Percentiles rank a stretch among this genome's conserved stretches.
Conservation (phyloP, 2,888 invertebrate genomes). For the Bimastos eiseni region DNA sequence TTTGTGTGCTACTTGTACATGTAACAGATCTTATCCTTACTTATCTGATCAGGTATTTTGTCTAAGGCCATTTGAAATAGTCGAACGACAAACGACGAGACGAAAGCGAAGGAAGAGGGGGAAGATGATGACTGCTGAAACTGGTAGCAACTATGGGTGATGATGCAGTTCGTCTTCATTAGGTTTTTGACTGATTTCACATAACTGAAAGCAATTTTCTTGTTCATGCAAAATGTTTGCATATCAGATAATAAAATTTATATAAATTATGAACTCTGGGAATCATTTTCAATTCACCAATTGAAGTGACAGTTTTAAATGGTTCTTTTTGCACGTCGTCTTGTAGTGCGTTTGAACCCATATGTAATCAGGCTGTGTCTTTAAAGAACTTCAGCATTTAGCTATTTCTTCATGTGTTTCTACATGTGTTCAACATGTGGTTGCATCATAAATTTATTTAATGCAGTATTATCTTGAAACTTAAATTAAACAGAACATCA, state of each 20-base stretch:
- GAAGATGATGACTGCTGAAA: conserved; percentile 29
- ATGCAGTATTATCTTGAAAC: neutral
- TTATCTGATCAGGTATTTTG: conserved; percentile 53
- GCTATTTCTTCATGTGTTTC: too few species aligned
- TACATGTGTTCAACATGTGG: neutral
- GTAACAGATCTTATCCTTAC: neutral
- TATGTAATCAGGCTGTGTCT: neutral
- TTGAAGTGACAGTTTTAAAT: neutral
- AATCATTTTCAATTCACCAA: neutral
- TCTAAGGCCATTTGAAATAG: conserved; percentile 56
- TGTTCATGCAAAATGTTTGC: neutral
- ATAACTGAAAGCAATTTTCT: neutral
- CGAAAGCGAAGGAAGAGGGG: conserved; percentile 34
- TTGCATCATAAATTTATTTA: neutral
- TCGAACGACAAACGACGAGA: conserved; percentile 41
- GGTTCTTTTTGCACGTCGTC: neutral
- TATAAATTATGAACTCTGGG: neutral
- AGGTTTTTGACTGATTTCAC: conserved; percentile 13
- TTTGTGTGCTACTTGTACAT: neutral
- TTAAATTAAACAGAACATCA: neutral
- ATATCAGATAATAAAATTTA: neutral
- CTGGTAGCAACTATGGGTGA: conserved; percentile 7
- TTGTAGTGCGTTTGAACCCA: neutral
- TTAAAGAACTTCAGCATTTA: neutral
- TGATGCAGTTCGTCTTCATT: conserved; percentile 6